phyloP scores from a whole-genome alignment of 2,113 vertebrate genomes.

The Spermophilus dauricus region DNA sequence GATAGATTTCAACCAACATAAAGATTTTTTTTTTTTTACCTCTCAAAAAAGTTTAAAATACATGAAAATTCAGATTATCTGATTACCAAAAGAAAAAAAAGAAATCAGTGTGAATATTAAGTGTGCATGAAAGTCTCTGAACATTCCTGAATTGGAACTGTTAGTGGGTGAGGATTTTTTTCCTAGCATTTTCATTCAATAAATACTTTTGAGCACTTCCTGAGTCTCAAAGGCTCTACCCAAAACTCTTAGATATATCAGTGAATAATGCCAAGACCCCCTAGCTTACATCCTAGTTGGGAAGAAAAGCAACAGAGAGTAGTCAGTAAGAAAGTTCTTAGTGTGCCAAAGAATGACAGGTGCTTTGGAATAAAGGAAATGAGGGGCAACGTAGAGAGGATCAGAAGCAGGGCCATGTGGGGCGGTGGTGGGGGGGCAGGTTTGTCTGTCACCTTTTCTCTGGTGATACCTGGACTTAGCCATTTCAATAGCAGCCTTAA shows the following conservation, averaged over 20 bases:
- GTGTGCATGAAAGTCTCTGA: neutral
- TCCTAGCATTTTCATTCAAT: neutral
- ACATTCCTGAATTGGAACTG: neutral
- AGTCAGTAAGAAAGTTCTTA: neutral
- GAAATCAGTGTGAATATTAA: neutral
- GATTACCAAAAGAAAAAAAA: neutral
- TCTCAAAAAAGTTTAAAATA: constrained; percentile 12
- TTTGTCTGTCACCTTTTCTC: neutral
- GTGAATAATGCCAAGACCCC: neutral
- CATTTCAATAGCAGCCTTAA: neutral
- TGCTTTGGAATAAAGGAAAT: neutral
- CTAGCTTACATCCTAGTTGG: neutral
- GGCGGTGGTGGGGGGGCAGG: too few species aligned
- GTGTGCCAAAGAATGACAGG: neutral
- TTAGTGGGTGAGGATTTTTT: neutral
- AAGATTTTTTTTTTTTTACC: neutral
- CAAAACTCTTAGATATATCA: neutral
- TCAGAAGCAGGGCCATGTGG: neutral
- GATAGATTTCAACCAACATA: neutral
- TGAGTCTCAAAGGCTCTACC: neutral
- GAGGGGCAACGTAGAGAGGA: neutral
- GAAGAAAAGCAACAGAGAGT: neutral
- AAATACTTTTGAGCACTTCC: neutral
- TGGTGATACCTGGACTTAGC: neutral
- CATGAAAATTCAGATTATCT: neutral